Evolutionary conservation across 2,113 vertebrate genomes (phyloP), one percentile per base, ranked within the genome.

Genomic region (Leptodactylus fuscus): DNA sequence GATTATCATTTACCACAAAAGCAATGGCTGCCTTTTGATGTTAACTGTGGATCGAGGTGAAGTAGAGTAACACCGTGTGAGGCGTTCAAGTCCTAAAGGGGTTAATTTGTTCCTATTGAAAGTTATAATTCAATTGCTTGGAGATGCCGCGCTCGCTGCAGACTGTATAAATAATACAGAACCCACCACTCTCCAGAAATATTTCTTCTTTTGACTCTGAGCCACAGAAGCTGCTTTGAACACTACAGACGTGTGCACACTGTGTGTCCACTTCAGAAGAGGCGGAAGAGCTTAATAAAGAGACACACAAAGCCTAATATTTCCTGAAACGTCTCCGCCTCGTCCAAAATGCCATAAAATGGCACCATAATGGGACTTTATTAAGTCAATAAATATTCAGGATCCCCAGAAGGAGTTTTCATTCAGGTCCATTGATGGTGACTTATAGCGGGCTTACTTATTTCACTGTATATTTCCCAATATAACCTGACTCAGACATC

Each of bases 311-410:
- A 4, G 53, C 3, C 36, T n/a, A 80, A 62, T 81, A 81, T 82
- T 70, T 70, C 27, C 65, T 34, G 53, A 67, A 16, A 82, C 32
- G 12, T 36, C 5, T 36, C 41, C 20, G 46, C 38, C 22, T 73
- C 51, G 2, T 38, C 36, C 2, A 82, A 82, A n/a, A 71, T 82
- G 62, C 32, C 65, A 70, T 55, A 71, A 71, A 41, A 58, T 58
- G 32, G 65, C 81, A 36, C 81, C 48, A 51, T 70, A 85, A 49
- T 62, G 51, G 51, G 51, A 41, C 6, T 67, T 82, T 85, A 74
- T 62, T 89, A 16, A 32, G 41, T 75, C 32, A 85, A 24, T 83
- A 87, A 84, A 84, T 86, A 89, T 71, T 88, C 73, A 86, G 20
- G 48, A 82, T 22, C 34, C 9, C 0, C 6, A 51, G 75, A 88